Evolutionary conservation across 2,888 invertebrate genomes (phyloP), one percentile per base, ranked within the genome.

Genomic region (Drosophila borealis): DNA sequence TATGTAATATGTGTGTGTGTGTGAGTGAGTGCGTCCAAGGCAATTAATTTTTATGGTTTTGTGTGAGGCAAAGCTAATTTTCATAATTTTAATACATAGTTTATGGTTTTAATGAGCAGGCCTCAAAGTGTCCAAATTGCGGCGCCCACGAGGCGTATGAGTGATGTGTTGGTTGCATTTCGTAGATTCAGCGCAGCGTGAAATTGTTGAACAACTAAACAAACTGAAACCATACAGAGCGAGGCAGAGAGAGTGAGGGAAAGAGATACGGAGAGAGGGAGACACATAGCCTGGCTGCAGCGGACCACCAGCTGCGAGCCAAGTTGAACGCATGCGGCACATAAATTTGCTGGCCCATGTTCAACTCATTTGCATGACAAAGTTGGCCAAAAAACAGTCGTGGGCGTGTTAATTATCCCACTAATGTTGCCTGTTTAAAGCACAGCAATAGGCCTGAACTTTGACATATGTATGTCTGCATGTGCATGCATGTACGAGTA

Each of bases 381-480:
- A 83, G 88, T 82, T 88, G 78, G 88, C 88, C 83, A 88, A 86
- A 83, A 86, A 69, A 25, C 29, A 36, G 51, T 49, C 34, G 29
- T 76, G 89, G 89, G 86, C 89, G 89, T 89, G 88, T 86, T 88
- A 86, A 86, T 86, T 89, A 86, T 87, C 78, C 29, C 78, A 74
- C 81, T 89, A 87, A 87, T 81, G 81, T 76, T 78, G 88, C 70
- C 70, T 67, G 86, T 70, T 73, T 70, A 70, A 78, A 74, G 68
- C 72, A 54, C 74, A 65, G 67, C 48, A 60, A 57, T 41, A 55
- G 48, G 62, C 42, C 56, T 75, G 71, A 86, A 79, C 81, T 85
- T 70, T 89, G 89, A 88, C 89, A 89, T 60, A 70, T 66, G 59
- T 60, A 70, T 66, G 59, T 68, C 10, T n/a, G 36, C n/a, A 17